These are phyloP conservation scores for Mus minutoides DNA, from an alignment of 2,797 vertebrate species.

Conservation along the genomic window DNA sequence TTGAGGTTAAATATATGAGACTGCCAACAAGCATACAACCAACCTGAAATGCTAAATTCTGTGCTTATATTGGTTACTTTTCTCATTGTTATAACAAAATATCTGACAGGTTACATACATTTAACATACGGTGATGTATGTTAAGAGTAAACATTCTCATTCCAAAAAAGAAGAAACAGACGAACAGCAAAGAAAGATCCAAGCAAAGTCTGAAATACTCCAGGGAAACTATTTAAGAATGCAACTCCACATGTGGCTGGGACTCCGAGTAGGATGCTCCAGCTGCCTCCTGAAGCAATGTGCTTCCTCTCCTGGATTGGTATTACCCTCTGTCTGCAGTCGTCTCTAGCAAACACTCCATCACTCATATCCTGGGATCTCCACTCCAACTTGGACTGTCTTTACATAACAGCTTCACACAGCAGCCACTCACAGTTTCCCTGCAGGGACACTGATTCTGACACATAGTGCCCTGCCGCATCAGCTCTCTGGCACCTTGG, in stretches of 20 bases:
- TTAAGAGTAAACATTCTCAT: neutral
- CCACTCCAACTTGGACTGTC: neutral
- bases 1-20: neutral
- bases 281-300: neutral
- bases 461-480: neutral
- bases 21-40: neutral
- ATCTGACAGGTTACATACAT: neutral
- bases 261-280: neutral
- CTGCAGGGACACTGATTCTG: neutral
- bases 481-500: neutral
- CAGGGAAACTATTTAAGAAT: neutral
- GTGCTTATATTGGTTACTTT: neutral
- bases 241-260: neutral
- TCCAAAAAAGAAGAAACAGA: neutral
- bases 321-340: neutral
- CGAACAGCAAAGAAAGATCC: neutral
- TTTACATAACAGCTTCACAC: neutral
- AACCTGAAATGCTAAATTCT: neutral
- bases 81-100: neutral
- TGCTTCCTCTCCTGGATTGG: neutral
- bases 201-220: neutral
- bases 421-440: neutral
- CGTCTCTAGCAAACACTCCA: neutral
- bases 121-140: too few relatives aligned
- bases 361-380: neutral